Percentiles rank a stretch among this genome's conserved stretches.
Conservation (phyloP, 2,113 vertebrate genomes). For the Gavia stellata region DNA sequence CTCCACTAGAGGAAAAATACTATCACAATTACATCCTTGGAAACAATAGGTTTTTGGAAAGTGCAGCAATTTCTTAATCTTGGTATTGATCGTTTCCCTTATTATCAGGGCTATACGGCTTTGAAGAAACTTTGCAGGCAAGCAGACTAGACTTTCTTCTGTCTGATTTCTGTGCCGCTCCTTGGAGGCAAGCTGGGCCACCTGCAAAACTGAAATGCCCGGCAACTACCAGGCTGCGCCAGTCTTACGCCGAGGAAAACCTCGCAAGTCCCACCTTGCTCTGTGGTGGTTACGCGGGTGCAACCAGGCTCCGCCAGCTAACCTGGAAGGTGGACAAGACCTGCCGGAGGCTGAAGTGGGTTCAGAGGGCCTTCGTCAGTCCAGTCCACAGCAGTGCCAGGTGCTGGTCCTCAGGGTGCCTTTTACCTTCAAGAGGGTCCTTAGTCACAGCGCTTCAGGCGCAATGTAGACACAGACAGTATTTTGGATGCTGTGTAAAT, state of each 20-base stretch:
- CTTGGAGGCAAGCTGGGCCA: not conserved
- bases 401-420: not conserved
- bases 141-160: not conserved
- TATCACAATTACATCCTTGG: not conserved
- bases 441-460: not conserved
- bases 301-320: not conserved
- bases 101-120: not conserved
- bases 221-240: not conserved
- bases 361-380: not conserved
- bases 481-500: not conserved
- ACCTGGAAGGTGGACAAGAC: rapidly evolving
- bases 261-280: rapidly evolving
- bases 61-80: not conserved
- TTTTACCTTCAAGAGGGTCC: not conserved
- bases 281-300: rapidly evolving
- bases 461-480: not conserved
- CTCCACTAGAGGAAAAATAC: not conserved
- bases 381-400: not conserved
- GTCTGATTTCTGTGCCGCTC: not conserved
- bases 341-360: not conserved
- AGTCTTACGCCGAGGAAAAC: rapidly evolving
- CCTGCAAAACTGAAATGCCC: not conserved
- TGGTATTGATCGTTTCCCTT: not conserved
- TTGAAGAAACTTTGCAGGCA: not conserved
- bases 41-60: not conserved